Evolutionary conservation across 2,113 vertebrate genomes (phyloP).

Genomic region (Ageneiosus marmoratus): DNA sequence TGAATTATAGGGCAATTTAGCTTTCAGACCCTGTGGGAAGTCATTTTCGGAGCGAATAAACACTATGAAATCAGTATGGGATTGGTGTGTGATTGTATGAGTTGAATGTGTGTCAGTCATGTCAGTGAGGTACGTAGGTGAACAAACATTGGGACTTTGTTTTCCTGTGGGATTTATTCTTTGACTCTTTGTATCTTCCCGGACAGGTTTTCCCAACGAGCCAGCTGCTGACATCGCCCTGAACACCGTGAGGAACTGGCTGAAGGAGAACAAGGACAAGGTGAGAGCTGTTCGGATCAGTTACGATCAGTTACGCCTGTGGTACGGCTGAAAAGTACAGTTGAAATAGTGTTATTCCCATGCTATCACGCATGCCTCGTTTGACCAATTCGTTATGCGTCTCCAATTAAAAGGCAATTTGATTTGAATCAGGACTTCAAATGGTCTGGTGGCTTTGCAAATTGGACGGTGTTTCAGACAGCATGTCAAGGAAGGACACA

Average conservation of each 20-base stretch:
- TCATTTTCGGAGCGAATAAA: slow-evolving; percentile 37
- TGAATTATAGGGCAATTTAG: slow-evolving; percentile 34
- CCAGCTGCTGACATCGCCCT: slow-evolving; percentile 91
- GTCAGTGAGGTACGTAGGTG: not conserved
- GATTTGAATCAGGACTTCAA: slow-evolving; percentile 66
- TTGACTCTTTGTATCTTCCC: slow-evolving; percentile 41
- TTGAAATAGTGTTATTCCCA: not conserved
- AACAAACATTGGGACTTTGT: slow-evolving; percentile 7
- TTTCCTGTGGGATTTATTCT: slow-evolving; percentile 40
- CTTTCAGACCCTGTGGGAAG: not conserved
- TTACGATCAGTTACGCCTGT: not conserved
- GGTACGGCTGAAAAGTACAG: not conserved
- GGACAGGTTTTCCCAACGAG: slow-evolving; percentile 92
- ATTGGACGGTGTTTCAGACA: slow-evolving; percentile 56
- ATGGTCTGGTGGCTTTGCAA: slow-evolving; percentile 69
- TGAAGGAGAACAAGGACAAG: slow-evolving; percentile 85
- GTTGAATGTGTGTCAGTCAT: slow-evolving; percentile 10
- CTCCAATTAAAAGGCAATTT: slow-evolving; percentile 70
- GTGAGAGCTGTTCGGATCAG: slow-evolving; percentile 62
- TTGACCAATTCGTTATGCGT: slow-evolving; percentile 60
- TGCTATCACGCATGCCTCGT: slow-evolving; percentile 37
- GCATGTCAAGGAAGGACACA: slow-evolving; percentile 45
- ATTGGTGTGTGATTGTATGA: slow-evolving; percentile 15
- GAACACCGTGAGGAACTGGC: slow-evolving; percentile 85
- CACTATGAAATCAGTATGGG: slow-evolving; percentile 29